These are phyloP conservation scores for Paradisaea rubra DNA, from an alignment of 2,113 vertebrate genomes.

Conservation along the genomic window DNA sequence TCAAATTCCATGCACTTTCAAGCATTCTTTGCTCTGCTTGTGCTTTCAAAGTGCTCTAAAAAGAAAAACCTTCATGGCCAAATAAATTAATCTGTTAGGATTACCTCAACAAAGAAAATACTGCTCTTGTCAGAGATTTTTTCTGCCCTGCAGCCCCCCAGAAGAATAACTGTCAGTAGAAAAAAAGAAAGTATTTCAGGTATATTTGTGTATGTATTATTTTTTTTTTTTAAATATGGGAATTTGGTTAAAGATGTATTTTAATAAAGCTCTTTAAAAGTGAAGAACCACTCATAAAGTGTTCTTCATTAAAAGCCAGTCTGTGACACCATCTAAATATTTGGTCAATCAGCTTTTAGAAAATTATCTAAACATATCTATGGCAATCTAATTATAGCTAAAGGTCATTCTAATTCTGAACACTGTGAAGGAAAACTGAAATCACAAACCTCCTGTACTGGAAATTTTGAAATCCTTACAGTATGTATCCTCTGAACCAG, in stretches of 20 bases:
- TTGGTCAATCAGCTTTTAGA: conserved; percentile 48
- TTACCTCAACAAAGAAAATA: conserved; percentile 54
- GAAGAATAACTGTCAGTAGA: conserved; percentile 43
- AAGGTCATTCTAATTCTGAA: conserved; percentile 2
- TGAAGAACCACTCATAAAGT: neutral
- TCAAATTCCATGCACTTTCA: conserved; percentile 52
- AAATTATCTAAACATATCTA: conserved; percentile 32
- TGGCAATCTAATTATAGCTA: neutral
- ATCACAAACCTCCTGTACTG: neutral
- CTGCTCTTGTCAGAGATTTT: conserved; percentile 51
- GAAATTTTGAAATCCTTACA: neutral
- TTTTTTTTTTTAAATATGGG: neutral
- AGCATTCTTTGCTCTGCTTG: conserved; percentile 44
- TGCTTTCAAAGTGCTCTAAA: conserved; percentile 45
- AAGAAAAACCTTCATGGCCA: conserved; percentile 18
- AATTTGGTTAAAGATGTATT: neutral
- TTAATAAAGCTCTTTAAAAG: conserved; percentile 44
- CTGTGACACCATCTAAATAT: conserved; percentile 55
- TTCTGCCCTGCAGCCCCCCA: neutral
- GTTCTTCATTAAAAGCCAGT: conserved; percentile 20
- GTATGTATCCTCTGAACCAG: neutral
- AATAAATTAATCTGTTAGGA: conserved; percentile 63
- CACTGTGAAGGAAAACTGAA: neutral
- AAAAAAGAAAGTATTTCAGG: conserved; percentile 9
- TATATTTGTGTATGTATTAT: neutral